phyloP scores from a whole-genome alignment of 1,140 invertebrate species.

The Brachionus rotundiformis region DNA sequence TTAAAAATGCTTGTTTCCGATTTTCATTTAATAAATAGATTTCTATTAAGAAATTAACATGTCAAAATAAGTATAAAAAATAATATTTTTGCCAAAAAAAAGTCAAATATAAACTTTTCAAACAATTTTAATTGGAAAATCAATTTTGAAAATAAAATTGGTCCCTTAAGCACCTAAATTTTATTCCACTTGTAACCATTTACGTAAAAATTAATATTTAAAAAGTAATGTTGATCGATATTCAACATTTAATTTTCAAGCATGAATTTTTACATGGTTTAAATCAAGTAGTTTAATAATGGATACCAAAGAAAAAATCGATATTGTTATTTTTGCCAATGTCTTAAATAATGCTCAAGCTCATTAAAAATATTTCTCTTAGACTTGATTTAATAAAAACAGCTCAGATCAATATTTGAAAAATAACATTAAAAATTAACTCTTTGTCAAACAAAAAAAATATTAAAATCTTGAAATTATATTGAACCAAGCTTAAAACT shows the following conservation, averaged over 20 bases:
- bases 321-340: neutral
- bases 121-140: too few relatives aligned
- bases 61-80: too few relatives aligned
- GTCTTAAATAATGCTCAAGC: neutral
- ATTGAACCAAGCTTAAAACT: neutral
- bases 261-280: neutral
- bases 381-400: neutral
- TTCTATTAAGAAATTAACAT: too few relatives aligned
- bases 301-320: neutral
- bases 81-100: too few relatives aligned
- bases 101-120: too few relatives aligned
- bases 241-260: too few relatives aligned
- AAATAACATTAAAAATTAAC: conserved; percentile 1
- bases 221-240: too few relatives aligned
- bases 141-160: too few relatives aligned
- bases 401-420: neutral
- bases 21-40: too few relatives aligned
- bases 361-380: neutral
- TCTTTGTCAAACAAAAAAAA: neutral
- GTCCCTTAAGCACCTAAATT: too few relatives aligned
- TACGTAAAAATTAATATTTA: neutral
- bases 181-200: too few relatives aligned
- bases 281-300: neutral
- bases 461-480: neutral
- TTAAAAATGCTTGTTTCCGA: too few relatives aligned